Evolutionary conservation across 2,797 vertebrate genomes (phyloP).

Genomic region (Toxotes lorentzi): DNA sequence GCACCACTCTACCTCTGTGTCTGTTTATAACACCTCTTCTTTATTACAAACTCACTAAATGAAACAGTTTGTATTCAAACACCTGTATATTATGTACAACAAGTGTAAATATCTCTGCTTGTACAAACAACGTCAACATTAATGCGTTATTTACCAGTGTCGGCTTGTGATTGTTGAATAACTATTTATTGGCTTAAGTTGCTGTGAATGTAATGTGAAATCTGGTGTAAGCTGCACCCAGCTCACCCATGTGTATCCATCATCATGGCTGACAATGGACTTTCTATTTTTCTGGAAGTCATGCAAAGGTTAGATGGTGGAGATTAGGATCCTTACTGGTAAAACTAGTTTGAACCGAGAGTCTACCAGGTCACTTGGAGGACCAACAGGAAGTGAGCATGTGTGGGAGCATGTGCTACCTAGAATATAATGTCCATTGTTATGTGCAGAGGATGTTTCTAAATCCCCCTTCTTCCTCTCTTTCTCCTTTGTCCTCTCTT

Average conservation of each 20-base stretch:
- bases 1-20: not conserved
- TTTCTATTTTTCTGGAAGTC: slow-evolving; percentile 35
- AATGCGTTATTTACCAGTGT: slow-evolving; percentile 7
- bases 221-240: not conserved
- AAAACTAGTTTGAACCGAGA: slow-evolving; percentile 27
- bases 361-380: slow-evolving; percentile 19
- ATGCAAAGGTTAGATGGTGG: slow-evolving; percentile 42
- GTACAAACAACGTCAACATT: slow-evolving; percentile 29
- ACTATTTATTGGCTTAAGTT: not conserved
- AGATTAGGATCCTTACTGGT: slow-evolving; percentile 39
- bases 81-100: slow-evolving; percentile 4
- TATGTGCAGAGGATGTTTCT: slow-evolving; percentile 56
- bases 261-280: not conserved
- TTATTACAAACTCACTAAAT: slow-evolving; percentile 37
- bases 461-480: slow-evolving; percentile 43
- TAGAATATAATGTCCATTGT: slow-evolving; percentile 52
- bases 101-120: slow-evolving; percentile 10
- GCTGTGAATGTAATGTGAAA: not conserved
- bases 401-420: slow-evolving; percentile 24
- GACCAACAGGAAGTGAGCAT: slow-evolving; percentile 39
- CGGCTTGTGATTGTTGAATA: not conserved
- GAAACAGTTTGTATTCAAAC: slow-evolving; percentile 21
- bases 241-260: not conserved
- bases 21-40: slow-evolving; percentile 20
- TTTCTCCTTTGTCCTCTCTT: slow-evolving; percentile 4